These are phyloP conservation scores for Xanthia icteritia DNA, from an alignment of 2,888 invertebrate genomes.

Conservation along the genomic window DNA sequence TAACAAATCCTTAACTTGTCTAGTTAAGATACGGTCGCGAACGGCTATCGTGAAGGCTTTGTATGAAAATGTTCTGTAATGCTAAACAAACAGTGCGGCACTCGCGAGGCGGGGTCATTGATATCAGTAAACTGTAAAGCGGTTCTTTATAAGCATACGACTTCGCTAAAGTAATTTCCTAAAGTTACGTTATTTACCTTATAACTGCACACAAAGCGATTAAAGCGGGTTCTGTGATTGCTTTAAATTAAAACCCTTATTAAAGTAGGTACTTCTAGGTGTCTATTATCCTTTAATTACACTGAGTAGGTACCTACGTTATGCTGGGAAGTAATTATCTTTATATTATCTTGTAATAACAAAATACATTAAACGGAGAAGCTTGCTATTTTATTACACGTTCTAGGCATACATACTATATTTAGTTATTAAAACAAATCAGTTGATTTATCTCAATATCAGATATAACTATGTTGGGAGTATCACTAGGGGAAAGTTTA, in stretches of 20 bases:
- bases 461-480: neutral
- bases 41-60: conserved; percentile 45
- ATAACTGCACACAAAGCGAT: conserved; percentile 57
- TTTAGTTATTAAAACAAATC: conserved; percentile 10
- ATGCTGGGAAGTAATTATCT: conserved; percentile 49
- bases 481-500: neutral
- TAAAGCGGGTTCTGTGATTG: conserved; percentile 46
- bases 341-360: conserved; percentile 30
- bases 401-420: neutral
- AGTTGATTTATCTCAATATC: neutral
- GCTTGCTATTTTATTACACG: conserved; percentile 29
- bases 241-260: conserved; percentile 47
- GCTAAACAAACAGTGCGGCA: conserved; percentile 70
- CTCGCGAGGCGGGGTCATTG: conserved; percentile 71
- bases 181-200: conserved; percentile 59
- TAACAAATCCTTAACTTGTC: conserved; percentile 63
- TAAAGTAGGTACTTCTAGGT: conserved; percentile 21
- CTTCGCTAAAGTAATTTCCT: conserved; percentile 62
- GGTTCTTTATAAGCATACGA: conserved; percentile 66
- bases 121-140: conserved; percentile 69
- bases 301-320: conserved; percentile 16
- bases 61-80: conserved; percentile 66
- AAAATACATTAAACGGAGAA: conserved; percentile 27
- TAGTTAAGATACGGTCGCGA: conserved; percentile 59
- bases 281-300: conserved; percentile 59